Percentiles rank a stretch among this genome's conserved stretches.
These are phyloP conservation scores for Zeugodacus cucurbitae DNA, from an alignment of 1,140 invertebrate species.

Conservation along the genomic window DNA sequence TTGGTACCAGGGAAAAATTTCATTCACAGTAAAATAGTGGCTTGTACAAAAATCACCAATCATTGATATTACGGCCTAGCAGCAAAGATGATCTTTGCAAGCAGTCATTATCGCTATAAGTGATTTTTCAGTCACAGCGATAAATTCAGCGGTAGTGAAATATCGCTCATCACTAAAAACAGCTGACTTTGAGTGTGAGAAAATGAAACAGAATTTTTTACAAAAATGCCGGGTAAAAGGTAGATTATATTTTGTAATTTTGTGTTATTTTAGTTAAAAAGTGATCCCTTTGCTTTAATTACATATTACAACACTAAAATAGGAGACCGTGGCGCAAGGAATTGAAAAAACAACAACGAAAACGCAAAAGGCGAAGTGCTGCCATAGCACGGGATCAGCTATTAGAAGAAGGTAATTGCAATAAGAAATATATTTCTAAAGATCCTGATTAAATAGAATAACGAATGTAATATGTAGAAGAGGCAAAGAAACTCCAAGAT, in stretches of 20 bases:
- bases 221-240: conserved; percentile 14
- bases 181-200: background rate
- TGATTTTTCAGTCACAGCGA: too few relatives aligned
- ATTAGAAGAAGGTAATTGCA: conserved; percentile 51
- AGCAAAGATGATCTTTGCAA: too few relatives aligned
- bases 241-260: background rate
- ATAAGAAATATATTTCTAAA: background rate
- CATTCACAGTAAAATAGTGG: too few relatives aligned
- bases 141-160: too few relatives aligned
- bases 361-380: conserved; percentile 62
- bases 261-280: background rate
- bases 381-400: conserved; percentile 60
- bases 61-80: too few relatives aligned
- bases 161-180: too few relatives aligned
- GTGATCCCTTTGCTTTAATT: background rate
- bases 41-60: too few relatives aligned
- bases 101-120: too few relatives aligned
- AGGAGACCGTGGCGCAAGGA: conserved; percentile 64
- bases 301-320: background rate
- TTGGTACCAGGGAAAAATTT: too few relatives aligned
- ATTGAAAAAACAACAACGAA: conserved; percentile 67
- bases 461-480: conserved; percentile 49
- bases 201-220: background rate
- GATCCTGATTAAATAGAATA: background rate
- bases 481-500: conserved; percentile 52